Percentiles rank a stretch among this genome's conserved stretches.
Conservation (phyloP, 1,140 invertebrate genomes). For the Copidosoma floridanum region DNA sequence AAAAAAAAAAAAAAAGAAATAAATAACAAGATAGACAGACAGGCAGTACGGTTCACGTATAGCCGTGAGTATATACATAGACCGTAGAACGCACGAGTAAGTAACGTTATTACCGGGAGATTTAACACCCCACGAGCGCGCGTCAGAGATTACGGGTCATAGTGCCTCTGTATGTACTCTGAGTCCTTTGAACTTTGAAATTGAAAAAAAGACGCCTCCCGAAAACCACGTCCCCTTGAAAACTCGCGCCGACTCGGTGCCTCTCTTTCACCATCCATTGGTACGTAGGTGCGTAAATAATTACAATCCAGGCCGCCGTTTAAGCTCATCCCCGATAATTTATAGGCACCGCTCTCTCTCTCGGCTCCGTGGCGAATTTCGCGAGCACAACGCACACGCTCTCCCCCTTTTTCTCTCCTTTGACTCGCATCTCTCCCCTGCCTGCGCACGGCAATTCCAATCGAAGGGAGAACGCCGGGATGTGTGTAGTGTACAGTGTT, state of each 20-base stretch:
- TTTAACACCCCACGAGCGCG: slow-evolving; percentile 8
- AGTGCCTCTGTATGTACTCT: too few relatives aligned
- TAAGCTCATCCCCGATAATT: slow-evolving; percentile 48
- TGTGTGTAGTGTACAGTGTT: neutral
- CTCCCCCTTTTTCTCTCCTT: neutral
- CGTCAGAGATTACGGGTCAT: slow-evolving; percentile 10
- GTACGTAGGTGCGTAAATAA: slow-evolving; percentile 47
- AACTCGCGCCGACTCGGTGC: too few relatives aligned
- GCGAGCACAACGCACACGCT: too few relatives aligned
- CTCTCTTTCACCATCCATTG: neutral
- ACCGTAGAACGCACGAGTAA: too few relatives aligned
- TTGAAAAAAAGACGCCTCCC: slow-evolving; percentile 16
- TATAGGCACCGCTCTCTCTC: slow-evolving; percentile 40
- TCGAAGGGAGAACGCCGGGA: slow-evolving; percentile 9
- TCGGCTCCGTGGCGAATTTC: slow-evolving; percentile 40
- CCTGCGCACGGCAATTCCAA: slow-evolving; percentile 18
- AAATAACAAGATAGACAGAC: neutral
- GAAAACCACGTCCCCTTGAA: too few relatives aligned
- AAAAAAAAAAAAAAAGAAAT: neutral
- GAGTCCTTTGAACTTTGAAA: slow-evolving; percentile 17
- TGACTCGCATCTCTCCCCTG: neutral
- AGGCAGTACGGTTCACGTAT: too few relatives aligned
- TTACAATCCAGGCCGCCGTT: slow-evolving; percentile 41
- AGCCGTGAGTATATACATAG: too few relatives aligned
- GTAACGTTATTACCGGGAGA: slow-evolving; percentile 20